Conservation (phyloP, 2,113 vertebrate species). For the Entomyzon cyanotis region DNA sequence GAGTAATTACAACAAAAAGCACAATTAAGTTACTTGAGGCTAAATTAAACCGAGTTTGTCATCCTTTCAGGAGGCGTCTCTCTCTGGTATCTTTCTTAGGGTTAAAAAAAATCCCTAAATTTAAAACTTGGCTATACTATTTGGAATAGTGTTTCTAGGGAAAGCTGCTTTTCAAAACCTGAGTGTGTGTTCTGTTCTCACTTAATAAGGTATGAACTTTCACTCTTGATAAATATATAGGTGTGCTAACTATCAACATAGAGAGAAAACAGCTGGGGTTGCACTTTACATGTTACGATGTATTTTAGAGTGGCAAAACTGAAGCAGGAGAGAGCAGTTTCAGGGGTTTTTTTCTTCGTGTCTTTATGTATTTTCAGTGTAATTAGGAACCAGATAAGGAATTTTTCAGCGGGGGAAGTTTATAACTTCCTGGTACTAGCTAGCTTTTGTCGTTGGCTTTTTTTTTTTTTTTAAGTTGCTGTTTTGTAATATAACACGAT, state of each 20-base stretch:
- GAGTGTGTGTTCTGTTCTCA: not conserved
- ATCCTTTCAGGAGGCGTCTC: not conserved
- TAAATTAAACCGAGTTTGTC: not conserved
- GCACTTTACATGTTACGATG: not conserved
- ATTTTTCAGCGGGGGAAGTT: conserved; percentile 55
- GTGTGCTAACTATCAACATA: not conserved
- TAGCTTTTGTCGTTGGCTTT: not conserved
- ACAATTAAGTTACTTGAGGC: not conserved
- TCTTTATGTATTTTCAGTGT: conserved; percentile 13
- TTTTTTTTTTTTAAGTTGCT: not conserved
- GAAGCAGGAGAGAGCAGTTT: not conserved
- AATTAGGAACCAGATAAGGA: conserved; percentile 46
- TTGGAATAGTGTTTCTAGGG: not conserved
- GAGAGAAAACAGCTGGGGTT: not conserved
- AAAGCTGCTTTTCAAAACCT: not conserved
- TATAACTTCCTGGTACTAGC: conserved; percentile 63
- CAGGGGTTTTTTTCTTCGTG: accelerated
- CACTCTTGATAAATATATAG: not conserved
- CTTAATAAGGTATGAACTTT: not conserved
- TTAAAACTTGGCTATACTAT: not conserved
- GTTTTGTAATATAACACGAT: conserved; percentile 7
- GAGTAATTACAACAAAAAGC: not conserved
- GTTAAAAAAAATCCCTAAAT: not conserved
- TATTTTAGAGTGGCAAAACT: not conserved
- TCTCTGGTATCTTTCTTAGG: not conserved